Evolutionary conservation across 2,888 invertebrate genomes (phyloP), one percentile per base, ranked within the genome.

Genomic region (Oxycera nigricornis): DNA sequence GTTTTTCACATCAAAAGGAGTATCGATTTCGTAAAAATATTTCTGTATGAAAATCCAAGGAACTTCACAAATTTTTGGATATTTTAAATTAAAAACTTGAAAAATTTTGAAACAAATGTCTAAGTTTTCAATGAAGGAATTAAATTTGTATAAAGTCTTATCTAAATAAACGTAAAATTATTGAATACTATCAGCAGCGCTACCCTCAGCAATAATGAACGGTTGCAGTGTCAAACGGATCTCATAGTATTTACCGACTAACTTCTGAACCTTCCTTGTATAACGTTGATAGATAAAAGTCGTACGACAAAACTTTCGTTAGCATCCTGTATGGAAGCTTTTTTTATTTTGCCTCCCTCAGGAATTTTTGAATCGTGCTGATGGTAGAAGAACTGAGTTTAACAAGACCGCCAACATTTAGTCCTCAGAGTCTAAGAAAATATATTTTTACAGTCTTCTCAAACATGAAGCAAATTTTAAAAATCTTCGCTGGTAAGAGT

Each of bases 21-120:
- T 50, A n/a, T n/a, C 17, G 4, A 9, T 50, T 4, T 50, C 17
- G 6, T 50, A 50, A 39, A 50, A 50, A 50, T 50, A 50, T 50
- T 50, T 50, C 50, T 50, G 50, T 9, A 50, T 50, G 50, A 50
- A 50, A n/a, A 50, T 17, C 50, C 50, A 50, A 17, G 50, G 17
- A 50, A 3, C n/a, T 50, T 50, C n/a, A 17, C 50, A 50, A 50
- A 9, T n/a, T 50, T 9, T 50, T 4, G 50, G 50, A 50, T 50
- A 50, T 50, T 50, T 9, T n/a, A 50, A 17, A n/a, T 9, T n/a
- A 9, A 50, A 50, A n/a, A 50, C 50, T n/a, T 6, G 50, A n/a
- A n/a, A 50, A 50, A 50, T 17, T 50, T 50, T 50, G 50, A 50
- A 50, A 50, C 50, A 50, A 50, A 4, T n/a, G n/a, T n/a, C 39